Conservation (phyloP, 1,140 invertebrate genomes). For the Calosoma granatense region DNA sequence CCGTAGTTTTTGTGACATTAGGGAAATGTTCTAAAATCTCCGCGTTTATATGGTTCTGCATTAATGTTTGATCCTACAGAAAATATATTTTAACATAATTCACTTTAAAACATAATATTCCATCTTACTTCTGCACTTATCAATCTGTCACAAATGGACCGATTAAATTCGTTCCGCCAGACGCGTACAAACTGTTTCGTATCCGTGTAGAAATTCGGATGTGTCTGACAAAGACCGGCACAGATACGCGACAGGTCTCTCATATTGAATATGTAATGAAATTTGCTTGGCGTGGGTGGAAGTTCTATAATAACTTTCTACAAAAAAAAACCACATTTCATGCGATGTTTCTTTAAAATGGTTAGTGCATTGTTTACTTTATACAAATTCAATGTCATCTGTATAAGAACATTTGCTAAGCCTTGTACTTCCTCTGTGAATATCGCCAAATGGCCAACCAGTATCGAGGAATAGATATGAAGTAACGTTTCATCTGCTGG, state of each 20-base stretch:
- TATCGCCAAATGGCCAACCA: constrained; percentile 59
- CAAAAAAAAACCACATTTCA: constrained; percentile 16
- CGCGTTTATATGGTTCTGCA: constrained; percentile 36
- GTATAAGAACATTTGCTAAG: constrained; percentile 53
- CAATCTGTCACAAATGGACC: constrained; percentile 79
- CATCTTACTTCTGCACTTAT: constrained; percentile 54
- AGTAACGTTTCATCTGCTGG: constrained; percentile 64
- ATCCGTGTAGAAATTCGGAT: constrained; percentile 52
- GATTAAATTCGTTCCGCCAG: constrained; percentile 80
- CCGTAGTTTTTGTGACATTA: neutral
- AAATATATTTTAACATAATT: constrained; percentile 11
- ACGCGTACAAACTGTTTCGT: constrained; percentile 64
- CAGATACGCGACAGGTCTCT: constrained; percentile 77
- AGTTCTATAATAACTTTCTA: constrained; percentile 60
- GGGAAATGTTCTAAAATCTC: constrained; percentile 4
- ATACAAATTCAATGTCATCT: constrained; percentile 74
- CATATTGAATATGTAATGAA: constrained; percentile 91
- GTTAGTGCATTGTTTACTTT: no score
- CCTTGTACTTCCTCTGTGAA: constrained; percentile 58
- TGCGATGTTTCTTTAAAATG: no score
- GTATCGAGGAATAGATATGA: constrained; percentile 76
- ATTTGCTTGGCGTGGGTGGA: constrained; percentile 85
- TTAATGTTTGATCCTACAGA: constrained; percentile 39
- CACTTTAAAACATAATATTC: constrained; percentile 13
- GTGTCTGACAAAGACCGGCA: constrained; percentile 66